Base-by-base conservation (phyloP, 2,888 invertebrate species). In the Apamea crenata region DNA sequence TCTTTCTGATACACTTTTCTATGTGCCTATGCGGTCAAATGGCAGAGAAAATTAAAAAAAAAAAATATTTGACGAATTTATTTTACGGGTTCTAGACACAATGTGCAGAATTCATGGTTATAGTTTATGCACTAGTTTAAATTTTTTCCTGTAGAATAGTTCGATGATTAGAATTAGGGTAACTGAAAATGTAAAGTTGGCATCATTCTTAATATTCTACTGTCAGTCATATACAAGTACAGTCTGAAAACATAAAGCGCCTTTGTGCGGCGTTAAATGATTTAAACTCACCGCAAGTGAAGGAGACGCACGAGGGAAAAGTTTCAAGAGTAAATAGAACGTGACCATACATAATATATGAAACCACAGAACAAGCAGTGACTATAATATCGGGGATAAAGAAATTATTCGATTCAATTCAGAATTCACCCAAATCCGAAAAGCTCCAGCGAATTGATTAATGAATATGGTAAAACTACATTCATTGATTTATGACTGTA, bases 391-490 rank as follows among this genome's bases (percentile, higher is more conserved):
- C 16, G 44, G 16, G 68, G 40, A 83, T 84, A 73, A 73, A 87
- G 68, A 83, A 77, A 73, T 83, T 29, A 87, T 77, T 56, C 67
- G 47, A 77, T 70, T 82, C 59, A 82, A 74, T 81, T 76, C 53
- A 5, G 44, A 68, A 63, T 67, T 66, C 59, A 32, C 32, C 40
- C 36, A 87, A 85, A 87, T 85, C 76, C 67, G 68, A 61, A 81
- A 85, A 88, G 86, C 74, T 50, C 47, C 40, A 81, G 59, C 25
- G 65, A 88, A 88, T 85, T 77, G 86, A 85, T 85, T 69, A 88
- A 85, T 86, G 81, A 81, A 71, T 74, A 71, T 88, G 71, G 82
- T 81, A 68, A 74, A 88, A 85, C 86, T 88, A 85, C 71, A 74
- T 81, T 69, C 67, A 85, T 88, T 77, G 82, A 85, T 88, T 88